Base-by-base conservation (phyloP, 1,140 invertebrate species). In the Oreohelix idahoensis region DNA sequence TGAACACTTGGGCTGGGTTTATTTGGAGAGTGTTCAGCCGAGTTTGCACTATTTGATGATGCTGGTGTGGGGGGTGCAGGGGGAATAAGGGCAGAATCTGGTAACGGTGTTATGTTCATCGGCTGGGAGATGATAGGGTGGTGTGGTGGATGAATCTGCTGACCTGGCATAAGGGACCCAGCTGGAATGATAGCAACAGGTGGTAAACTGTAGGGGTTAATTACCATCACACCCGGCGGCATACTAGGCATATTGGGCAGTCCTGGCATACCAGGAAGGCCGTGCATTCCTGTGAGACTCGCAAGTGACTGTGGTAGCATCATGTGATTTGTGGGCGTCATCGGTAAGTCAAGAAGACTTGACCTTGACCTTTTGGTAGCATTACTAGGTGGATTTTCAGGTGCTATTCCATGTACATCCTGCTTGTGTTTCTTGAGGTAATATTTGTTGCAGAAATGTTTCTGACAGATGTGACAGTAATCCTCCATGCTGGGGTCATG, bases 401-500 rank as follows among this genome's bases (percentile, higher is more conserved):
- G 86, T 45, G 82, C 86, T 75, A 93, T 93, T 49, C 94, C 94
- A 91, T 95, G 95, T 71, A 95, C 94, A 87, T 94, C 94, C 84
- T 94, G 92, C 89, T 95, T 94, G 88, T 95, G 95, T 53, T 94
- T 94, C 84, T 94, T 93, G 83, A 95, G 90, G 88, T 94, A 94
- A 89, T 94, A 94, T 88, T 93, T 94, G 86, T 92, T 93, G 79
- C 92, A 93, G 84, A 93, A 93, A 84, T 92, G 91, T 84, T 92
- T 92, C 85, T 92, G 92, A 85, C 92, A 93, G 53, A 92, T 89
- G 85, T 93, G 92, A 88, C 92, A 93, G 81, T 91, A 93, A 83
- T 92, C 90, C 81, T 92, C 92, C 88, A 91, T 89, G 80, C 84
- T 86, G 83, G 85, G 75, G 81, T 88, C 71, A 58, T 58, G 51